Conservation (phyloP, 2,888 invertebrate genomes). For the Drosophila stalkeri region DNA sequence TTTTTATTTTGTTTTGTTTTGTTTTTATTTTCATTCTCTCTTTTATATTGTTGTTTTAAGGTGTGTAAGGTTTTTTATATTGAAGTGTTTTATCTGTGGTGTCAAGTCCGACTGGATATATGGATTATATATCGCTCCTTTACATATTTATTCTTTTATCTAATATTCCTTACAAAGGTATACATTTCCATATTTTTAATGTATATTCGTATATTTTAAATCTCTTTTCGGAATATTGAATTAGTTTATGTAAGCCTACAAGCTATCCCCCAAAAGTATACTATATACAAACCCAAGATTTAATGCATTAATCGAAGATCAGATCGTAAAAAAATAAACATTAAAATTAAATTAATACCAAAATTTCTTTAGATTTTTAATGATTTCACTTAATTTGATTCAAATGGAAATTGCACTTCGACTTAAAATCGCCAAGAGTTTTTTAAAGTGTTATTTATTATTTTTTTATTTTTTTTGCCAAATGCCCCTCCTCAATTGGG, state of each 20-base stretch:
- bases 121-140: not conserved
- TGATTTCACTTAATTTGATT: not conserved
- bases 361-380: slow-evolving; percentile 1
- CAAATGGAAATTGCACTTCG: slow-evolving; percentile 1
- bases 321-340: not conserved
- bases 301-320: not conserved
- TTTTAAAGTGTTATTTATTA: slow-evolving; percentile 11
- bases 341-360: not conserved
- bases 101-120: not conserved
- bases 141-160: not conserved
- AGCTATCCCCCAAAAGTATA: slow-evolving; percentile 43
- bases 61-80: slow-evolving; percentile 51
- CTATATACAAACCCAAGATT: slow-evolving; percentile 24
- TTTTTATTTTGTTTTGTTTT: slow-evolving; percentile 8
- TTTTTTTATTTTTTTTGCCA: slow-evolving; percentile 4
- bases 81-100: slow-evolving; percentile 45
- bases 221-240: not conserved
- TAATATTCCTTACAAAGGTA: not conserved
- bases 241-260: not conserved
- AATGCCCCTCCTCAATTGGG: slow-evolving; percentile 11
- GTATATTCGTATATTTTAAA: not conserved
- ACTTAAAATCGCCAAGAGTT: slow-evolving; percentile 5
- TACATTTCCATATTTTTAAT: not conserved
- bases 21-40: slow-evolving; percentile 11
- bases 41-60: slow-evolving; percentile 43